A percentile compares a stretch with the other conserved stretches of the same genome.
phyloP scores from a whole-genome alignment of 2,797 vertebrate species.

The Tapera naevia region DNA sequence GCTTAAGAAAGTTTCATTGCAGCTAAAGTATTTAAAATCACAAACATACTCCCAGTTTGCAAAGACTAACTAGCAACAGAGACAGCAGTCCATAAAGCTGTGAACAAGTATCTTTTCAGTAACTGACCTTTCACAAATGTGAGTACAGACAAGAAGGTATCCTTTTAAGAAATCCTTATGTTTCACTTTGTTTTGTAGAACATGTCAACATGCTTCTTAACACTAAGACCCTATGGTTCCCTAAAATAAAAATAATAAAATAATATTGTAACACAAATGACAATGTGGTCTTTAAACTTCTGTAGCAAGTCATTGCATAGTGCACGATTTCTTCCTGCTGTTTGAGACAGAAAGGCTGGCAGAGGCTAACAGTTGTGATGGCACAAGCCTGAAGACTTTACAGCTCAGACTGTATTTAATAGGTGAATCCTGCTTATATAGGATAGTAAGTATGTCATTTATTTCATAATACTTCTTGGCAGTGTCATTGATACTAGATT shows the following conservation, averaged over 20 bases:
- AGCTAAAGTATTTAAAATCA: not conserved
- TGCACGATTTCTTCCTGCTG: not conserved
- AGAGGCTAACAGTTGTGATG: accelerated
- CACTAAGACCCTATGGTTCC: accelerated
- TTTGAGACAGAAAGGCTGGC: not conserved
- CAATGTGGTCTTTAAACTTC: not conserved
- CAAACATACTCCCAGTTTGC: not conserved
- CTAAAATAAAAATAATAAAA: not conserved
- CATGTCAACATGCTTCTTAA: not conserved
- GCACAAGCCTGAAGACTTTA: not conserved
- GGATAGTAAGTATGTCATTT: not conserved
- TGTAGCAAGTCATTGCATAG: not conserved
- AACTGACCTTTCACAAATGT: not conserved
- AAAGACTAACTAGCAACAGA: not conserved
- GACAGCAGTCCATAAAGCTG: not conserved
- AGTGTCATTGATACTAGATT: not conserved
- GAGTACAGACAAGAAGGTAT: not conserved
- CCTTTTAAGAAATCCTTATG: not conserved
- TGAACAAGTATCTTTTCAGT: not conserved
- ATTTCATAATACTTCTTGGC: not conserved
- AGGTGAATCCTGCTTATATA: not conserved
- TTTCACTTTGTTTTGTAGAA: not conserved
- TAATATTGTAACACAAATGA: not conserved
- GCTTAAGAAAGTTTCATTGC: not conserved
- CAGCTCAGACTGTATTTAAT: not conserved